Evolutionary conservation across 2,888 invertebrate genomes (phyloP).

Genomic region (Coremacera marginata): DNA sequence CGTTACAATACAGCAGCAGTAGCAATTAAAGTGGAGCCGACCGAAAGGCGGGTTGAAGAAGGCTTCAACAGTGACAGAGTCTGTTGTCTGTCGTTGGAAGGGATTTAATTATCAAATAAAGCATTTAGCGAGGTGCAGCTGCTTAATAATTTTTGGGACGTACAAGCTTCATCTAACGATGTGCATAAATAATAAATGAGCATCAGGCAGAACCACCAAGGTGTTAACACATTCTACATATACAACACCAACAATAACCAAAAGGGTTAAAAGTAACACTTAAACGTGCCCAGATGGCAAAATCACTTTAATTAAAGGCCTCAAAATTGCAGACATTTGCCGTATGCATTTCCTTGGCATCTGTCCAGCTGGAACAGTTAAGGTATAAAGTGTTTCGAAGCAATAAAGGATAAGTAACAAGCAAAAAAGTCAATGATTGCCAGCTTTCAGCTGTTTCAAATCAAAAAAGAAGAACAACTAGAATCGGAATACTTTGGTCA

Average conservation of each 20-base stretch:
- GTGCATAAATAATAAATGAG: slow-evolving; percentile 11
- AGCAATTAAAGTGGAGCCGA: no score
- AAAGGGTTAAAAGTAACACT: not conserved
- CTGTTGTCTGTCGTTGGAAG: not conserved
- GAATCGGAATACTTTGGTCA: slow-evolving; percentile 39
- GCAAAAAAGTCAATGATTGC: not conserved
- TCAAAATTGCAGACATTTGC: no score
- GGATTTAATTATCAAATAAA: slow-evolving; percentile 10
- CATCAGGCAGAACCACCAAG: not conserved
- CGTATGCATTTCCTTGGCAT: no score
- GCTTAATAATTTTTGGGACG: not conserved
- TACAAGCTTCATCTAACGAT: not conserved
- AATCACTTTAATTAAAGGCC: no score
- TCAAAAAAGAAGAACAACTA: slow-evolving; percentile 39
- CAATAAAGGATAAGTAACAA: no score
- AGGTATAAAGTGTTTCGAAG: not conserved
- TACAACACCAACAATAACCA: slow-evolving; percentile 1
- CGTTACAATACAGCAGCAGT: no score
- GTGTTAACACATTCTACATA: no score
- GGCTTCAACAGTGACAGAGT: not conserved
- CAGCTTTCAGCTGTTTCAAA: slow-evolving; percentile 1
- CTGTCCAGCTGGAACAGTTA: no score
- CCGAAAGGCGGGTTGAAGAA: no score
- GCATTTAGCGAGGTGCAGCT: not conserved
- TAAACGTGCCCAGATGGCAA: no score